A percentile compares a stretch with the other conserved stretches of the same genome.
phyloP scores from a whole-genome alignment of 1,140 invertebrate species.

The Eurytemora carolleeae region DNA sequence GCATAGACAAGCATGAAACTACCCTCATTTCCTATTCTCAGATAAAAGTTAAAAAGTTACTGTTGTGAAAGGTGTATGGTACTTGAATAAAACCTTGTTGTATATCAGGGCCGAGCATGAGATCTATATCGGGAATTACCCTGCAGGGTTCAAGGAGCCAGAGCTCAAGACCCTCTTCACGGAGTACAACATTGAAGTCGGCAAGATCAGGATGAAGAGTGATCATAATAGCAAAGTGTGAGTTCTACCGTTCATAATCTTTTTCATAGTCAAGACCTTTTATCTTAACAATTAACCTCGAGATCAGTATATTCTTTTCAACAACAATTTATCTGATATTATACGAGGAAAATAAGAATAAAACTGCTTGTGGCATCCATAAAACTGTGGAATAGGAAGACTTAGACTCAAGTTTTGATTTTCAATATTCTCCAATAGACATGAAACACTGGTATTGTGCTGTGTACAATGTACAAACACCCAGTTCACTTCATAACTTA shows the following conservation, averaged over 20 bases:
- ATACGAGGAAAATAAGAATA: neutral
- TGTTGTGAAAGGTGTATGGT: too few relatives aligned
- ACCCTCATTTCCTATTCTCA: too few relatives aligned
- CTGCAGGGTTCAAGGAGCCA: slow-evolving; percentile 1
- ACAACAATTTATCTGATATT: neutral
- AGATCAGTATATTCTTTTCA: neutral
- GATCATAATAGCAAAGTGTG: slow-evolving; percentile 15
- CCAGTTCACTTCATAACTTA: too few relatives aligned
- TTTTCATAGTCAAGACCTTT: too few relatives aligned
- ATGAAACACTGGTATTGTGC: too few relatives aligned
- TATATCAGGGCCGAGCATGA: slow-evolving; percentile 12
- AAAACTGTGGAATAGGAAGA: neutral
- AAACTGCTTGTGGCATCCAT: neutral
- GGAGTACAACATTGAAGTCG: slow-evolving; percentile 5
- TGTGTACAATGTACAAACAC: too few relatives aligned
- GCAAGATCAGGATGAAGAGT: slow-evolving; percentile 8
- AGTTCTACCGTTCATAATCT: too few relatives aligned
- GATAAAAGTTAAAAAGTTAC: too few relatives aligned
- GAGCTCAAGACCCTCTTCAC: slow-evolving; percentile 8
- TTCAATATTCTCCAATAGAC: too few relatives aligned
- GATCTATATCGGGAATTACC: slow-evolving; percentile 15
- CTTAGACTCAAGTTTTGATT: neutral
- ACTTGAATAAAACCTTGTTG: too few relatives aligned
- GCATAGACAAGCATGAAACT: too few relatives aligned
- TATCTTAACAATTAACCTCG: too few relatives aligned